Evolutionary conservation across 2,797 vertebrate species (phyloP).

Genomic region (Echeneis naucrates): DNA sequence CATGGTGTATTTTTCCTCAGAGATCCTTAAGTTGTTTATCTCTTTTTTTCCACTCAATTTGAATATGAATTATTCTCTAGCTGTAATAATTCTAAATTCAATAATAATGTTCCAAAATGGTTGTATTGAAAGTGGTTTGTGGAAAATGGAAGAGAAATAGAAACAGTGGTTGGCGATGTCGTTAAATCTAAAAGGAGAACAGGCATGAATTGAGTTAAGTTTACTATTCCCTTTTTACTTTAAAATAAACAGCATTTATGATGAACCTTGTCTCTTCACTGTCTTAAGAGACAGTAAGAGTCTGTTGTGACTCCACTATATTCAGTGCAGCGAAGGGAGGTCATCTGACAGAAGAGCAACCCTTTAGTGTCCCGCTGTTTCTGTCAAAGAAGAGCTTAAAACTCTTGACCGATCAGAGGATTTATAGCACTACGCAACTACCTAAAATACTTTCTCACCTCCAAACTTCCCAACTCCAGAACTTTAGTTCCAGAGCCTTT

Average conservation of each 20-base stretch:
- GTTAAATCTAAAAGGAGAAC: conserved; percentile 8
- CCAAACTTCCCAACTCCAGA: conserved; percentile 1
- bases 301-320: background rate
- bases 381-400: conserved; percentile 14
- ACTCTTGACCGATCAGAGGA: conserved; percentile 14
- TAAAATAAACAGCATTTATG: background rate
- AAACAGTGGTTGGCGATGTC: conserved; percentile 15
- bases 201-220: background rate
- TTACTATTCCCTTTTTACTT: background rate
- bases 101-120: conserved; percentile 19
- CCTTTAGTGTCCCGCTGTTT: conserved; percentile 13
- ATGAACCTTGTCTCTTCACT: background rate
- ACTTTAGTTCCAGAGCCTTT: conserved; percentile 13
- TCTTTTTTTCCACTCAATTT: background rate
- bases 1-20: background rate
- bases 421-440: conserved; percentile 2
- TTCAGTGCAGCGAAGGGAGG: background rate
- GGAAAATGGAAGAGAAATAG: conserved; percentile 13
- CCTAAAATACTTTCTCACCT: conserved; percentile 4
- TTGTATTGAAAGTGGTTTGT: conserved; percentile 7
- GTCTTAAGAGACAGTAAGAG: too few species aligned
- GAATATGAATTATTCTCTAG: background rate
- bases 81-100: conserved; percentile 6
- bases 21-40: background rate
- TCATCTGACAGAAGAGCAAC: background rate